Conservation (phyloP, 2,888 invertebrate genomes). For the Trichopoda pennipes region DNA sequence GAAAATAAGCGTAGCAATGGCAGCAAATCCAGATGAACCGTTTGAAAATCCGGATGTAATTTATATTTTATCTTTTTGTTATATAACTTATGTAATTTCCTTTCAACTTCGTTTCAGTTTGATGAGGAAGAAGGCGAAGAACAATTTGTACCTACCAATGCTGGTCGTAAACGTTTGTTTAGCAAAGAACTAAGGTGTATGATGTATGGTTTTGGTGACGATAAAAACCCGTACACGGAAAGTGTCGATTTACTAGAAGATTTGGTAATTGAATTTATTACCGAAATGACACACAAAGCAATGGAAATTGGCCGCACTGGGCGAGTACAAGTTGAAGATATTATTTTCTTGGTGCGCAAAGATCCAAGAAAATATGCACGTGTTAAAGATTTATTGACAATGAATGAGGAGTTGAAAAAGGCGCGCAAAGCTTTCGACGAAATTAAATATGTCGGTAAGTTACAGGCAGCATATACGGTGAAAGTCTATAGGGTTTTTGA, state of each 20-base stretch:
- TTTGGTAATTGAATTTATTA: constrained; percentile 97
- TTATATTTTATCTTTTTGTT: background rate
- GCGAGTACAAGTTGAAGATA: constrained; percentile 98
- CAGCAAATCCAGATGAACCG: constrained; percentile 74
- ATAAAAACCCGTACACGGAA: constrained; percentile 99
- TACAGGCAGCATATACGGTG: no score
- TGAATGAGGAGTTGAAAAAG: constrained; percentile 99
- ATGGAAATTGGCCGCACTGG: constrained; percentile 99
- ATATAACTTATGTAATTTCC: background rate
- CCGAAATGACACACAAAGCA: constrained; percentile 95
- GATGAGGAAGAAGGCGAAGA: constrained; percentile 85
- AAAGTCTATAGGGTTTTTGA: no score
- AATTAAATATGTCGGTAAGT: constrained; percentile 95
- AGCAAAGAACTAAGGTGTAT: constrained; percentile 97
- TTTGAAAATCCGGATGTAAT: constrained; percentile 77
- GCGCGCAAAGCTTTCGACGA: constrained; percentile 99
- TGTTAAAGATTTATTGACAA: constrained; percentile 96
- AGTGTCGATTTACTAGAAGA: constrained; percentile 98
- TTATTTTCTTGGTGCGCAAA: constrained; percentile 96
- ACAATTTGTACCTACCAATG: constrained; percentile 85
- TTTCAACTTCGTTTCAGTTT: constrained; percentile 71
- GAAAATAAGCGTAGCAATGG: constrained; percentile 68
- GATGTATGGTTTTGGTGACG: constrained; percentile 99
- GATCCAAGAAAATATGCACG: constrained; percentile 98
- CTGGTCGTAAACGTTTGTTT: constrained; percentile 91